Evolutionary conservation across 2,113 vertebrate species (phyloP).

Genomic region (Heptranchias perlo): DNA sequence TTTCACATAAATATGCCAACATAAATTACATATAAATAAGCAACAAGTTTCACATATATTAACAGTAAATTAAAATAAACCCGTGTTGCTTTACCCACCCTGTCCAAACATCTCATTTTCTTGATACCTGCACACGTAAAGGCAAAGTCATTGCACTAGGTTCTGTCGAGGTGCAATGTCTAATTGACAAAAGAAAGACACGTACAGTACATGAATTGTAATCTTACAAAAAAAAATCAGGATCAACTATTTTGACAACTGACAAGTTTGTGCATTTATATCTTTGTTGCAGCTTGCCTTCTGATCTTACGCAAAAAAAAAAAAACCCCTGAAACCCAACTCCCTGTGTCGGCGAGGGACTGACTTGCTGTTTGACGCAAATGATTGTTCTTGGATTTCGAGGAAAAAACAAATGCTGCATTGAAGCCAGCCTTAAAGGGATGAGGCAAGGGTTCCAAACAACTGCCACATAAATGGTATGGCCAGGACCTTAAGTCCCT

Average conservation of each 20-base stretch:
- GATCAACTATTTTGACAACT: background rate
- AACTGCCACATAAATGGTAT: background rate
- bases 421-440: background rate
- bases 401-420: background rate
- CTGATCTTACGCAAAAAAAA: background rate
- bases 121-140: slow-evolving; percentile 42
- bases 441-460: background rate
- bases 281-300: background rate
- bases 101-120: slow-evolving; percentile 49
- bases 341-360: background rate
- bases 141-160: slow-evolving; percentile 44
- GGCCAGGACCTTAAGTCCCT: too few species aligned
- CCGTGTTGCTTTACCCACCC: slow-evolving; percentile 48
- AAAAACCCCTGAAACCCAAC: background rate
- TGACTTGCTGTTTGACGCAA: background rate
- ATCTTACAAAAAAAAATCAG: background rate
- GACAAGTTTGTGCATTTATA: background rate
- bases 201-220: background rate
- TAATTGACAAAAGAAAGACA: slow-evolving; percentile 27
- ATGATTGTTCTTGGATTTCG: background rate
- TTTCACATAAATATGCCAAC: slow-evolving; percentile 59
- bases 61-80: slow-evolving; percentile 41
- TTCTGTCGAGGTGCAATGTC: slow-evolving; percentile 38
- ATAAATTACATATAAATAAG: slow-evolving; percentile 63
- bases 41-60: slow-evolving; percentile 50